Evolutionary conservation across 1,140 invertebrate genomes (phyloP).

Genomic region (Drosophila sturtevanti): DNA sequence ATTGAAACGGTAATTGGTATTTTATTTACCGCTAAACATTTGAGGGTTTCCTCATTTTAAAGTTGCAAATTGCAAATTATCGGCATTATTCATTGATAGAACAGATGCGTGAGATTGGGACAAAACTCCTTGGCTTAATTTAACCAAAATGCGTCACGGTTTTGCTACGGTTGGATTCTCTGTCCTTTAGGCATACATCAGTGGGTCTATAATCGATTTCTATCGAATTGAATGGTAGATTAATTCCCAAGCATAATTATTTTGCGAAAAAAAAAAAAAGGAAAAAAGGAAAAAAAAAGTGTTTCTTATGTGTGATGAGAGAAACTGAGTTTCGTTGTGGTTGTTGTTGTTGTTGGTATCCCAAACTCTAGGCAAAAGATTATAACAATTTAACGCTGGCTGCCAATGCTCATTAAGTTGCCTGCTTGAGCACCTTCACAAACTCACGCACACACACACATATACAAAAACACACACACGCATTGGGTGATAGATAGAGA

Average conservation of each 20-base stretch:
- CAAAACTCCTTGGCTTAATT: too few relatives aligned
- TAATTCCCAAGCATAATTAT: conserved; percentile 6
- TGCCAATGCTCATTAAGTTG: conserved; percentile 67
- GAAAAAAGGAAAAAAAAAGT: not conserved
- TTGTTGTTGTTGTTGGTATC: not conserved
- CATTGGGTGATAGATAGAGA: too few relatives aligned
- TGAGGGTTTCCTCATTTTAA: too few relatives aligned
- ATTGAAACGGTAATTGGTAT: too few relatives aligned
- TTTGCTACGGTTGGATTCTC: not conserved
- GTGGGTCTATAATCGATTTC: not conserved
- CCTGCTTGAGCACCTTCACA: conserved; percentile 66
- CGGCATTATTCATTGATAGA: too few relatives aligned
- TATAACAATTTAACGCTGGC: conserved; percentile 44
- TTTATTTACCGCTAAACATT: too few relatives aligned
- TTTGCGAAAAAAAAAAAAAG: too few relatives aligned
- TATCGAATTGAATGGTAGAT: conserved; percentile 3
- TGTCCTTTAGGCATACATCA: not conserved
- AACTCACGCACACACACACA: conserved; percentile 21
- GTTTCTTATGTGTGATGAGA: not conserved
- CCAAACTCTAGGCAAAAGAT: conserved; percentile 1
- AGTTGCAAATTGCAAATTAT: too few relatives aligned
- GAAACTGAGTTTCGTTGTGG: not conserved
- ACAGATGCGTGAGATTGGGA: too few relatives aligned
- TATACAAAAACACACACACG: too few relatives aligned
- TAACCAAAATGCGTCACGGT: not conserved